These are phyloP conservation scores for Alectoris magna DNA, from an alignment of 2,797 vertebrate genomes.

Conservation along the genomic window DNA sequence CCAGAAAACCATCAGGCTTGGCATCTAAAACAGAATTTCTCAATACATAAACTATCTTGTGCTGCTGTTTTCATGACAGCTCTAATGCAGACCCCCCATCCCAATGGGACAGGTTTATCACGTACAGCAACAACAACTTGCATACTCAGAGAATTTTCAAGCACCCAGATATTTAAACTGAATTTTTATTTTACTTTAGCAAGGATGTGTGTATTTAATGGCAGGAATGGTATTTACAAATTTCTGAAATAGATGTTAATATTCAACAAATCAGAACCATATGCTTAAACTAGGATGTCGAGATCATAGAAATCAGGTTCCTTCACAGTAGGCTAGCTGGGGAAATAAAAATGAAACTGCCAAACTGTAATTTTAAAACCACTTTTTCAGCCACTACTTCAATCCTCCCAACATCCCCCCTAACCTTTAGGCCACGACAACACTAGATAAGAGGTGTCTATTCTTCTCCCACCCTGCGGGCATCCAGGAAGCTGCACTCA, in stretches of 20 bases:
- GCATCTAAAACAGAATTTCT: conserved; percentile 7
- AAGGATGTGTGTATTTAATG: neutral
- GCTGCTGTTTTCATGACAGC: neutral
- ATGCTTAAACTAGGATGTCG: neutral
- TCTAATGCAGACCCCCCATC: neutral
- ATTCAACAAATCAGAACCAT: neutral
- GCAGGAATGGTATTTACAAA: neutral
- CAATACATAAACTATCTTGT: neutral
- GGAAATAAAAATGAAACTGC: neutral
- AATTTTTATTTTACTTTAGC: neutral
- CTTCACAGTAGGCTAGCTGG: neutral
- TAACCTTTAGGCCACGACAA: neutral
- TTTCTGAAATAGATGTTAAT: neutral
- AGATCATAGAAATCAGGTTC: neutral
- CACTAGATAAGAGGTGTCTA: neutral
- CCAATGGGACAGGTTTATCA: neutral
- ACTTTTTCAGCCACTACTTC: neutral
- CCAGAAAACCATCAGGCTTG: neutral
- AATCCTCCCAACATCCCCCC: neutral
- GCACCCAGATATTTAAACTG: neutral
- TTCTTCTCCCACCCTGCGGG: neutral
- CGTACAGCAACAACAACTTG: neutral
- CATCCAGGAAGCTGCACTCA: neutral
- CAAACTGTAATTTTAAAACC: neutral
- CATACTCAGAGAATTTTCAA: neutral